Conservation (phyloP, 2,113 vertebrate genomes). For the Gracilinanus agilis region DNA sequence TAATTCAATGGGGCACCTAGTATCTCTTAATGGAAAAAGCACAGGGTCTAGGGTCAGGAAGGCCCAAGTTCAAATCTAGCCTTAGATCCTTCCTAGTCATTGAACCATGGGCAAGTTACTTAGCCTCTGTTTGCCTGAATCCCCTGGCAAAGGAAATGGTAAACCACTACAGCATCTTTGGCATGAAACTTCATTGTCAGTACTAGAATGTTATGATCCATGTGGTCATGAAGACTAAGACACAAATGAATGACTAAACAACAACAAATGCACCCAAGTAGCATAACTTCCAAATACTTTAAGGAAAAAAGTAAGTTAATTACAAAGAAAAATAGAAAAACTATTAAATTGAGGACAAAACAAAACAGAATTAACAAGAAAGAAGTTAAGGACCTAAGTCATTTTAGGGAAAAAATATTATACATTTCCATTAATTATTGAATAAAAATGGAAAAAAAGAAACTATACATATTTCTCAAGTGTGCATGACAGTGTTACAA, state of each 20-base stretch:
- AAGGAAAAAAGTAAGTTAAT: neutral
- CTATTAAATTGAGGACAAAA: neutral
- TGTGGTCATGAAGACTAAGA: neutral
- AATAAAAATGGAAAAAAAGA: neutral
- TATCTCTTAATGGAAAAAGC: neutral
- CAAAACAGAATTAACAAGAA: neutral
- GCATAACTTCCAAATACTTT: neutral
- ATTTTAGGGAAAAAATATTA: neutral
- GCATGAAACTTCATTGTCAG: neutral
- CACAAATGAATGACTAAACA: neutral
- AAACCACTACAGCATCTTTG: neutral
- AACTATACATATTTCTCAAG: neutral
- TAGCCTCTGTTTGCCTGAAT: neutral
- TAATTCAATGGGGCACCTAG: neutral
- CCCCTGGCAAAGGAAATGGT: neutral
- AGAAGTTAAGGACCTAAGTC: neutral
- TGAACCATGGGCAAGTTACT: neutral
- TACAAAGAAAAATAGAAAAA: neutral
- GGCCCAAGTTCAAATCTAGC: neutral
- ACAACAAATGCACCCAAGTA: neutral
- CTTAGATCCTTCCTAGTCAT: neutral
- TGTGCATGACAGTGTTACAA: neutral
- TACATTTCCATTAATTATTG: neutral
- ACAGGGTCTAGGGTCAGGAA: neutral
- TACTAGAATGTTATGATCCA: neutral